These are phyloP conservation scores for Ornithoptera priamus DNA, from an alignment of 2,888 invertebrate genomes.

Conservation along the genomic window DNA sequence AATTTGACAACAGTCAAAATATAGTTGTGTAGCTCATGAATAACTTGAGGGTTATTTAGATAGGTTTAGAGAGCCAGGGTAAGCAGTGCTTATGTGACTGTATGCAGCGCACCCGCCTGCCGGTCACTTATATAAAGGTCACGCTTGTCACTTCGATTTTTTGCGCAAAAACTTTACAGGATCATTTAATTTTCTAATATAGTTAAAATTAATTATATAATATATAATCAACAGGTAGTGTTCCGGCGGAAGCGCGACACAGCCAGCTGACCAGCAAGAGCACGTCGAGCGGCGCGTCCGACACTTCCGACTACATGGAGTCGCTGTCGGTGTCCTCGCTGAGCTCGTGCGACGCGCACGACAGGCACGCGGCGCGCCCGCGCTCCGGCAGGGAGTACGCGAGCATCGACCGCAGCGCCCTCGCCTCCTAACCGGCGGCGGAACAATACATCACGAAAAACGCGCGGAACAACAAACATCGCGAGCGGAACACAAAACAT, in stretches of 20 bases:
- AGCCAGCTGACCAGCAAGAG: constrained; percentile 81
- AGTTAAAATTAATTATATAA: no score
- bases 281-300: constrained; percentile 85
- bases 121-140: no score
- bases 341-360: constrained; percentile 83
- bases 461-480: constrained; percentile 20
- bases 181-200: no score
- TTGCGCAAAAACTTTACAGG: no score
- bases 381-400: constrained; percentile 73
- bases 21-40: no score
- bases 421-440: constrained; percentile 46
- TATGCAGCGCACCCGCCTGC: no score
- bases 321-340: constrained; percentile 85
- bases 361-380: constrained; percentile 66
- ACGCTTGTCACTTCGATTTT: no score
- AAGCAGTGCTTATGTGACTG: no score
- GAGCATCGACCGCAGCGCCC: constrained; percentile 60
- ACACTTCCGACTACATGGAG: constrained; percentile 88
- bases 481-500: neutral
- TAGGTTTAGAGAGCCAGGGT: no score
- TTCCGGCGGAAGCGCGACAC: constrained; percentile 71
- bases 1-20: no score
- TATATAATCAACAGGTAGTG: constrained; percentile 54
- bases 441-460: neutral
- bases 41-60: no score